phyloP scores from a whole-genome alignment of 2,888 invertebrate species.

The Apodemia zela region DNA sequence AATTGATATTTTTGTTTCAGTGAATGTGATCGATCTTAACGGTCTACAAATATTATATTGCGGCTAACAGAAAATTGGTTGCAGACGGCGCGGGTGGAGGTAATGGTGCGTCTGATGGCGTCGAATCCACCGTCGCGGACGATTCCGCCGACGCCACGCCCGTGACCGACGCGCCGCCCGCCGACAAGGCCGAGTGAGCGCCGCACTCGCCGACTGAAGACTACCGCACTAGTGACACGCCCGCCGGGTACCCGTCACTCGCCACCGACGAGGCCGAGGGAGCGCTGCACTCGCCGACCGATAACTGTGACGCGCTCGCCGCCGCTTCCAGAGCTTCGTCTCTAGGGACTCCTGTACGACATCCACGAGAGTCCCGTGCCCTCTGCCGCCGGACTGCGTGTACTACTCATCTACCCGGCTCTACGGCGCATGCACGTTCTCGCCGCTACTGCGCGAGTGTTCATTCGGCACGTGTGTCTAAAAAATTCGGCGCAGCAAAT shows the following conservation, averaged over 20 bases:
- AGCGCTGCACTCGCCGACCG: slow-evolving; percentile 23
- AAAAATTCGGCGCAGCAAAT: no score
- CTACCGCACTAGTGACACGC: slow-evolving; percentile 20
- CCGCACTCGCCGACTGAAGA: slow-evolving; percentile 3
- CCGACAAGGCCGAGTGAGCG: slow-evolving; percentile 53
- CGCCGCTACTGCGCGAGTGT: no score
- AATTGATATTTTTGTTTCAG: slow-evolving; percentile 2
- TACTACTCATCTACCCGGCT: not conserved
- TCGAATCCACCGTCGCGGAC: slow-evolving; percentile 41
- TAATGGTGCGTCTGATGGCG: slow-evolving; percentile 51
- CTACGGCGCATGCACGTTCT: no score
- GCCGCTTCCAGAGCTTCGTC: slow-evolving; percentile 1
- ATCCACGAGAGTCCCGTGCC: not conserved
- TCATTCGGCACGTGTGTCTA: no score
- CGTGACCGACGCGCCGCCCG: slow-evolving; percentile 48
- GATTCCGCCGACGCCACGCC: slow-evolving; percentile 44
- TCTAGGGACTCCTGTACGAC: no score
- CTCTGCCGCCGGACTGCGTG: not conserved
- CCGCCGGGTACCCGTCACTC: slow-evolving; percentile 31
- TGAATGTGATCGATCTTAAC: slow-evolving; percentile 15
- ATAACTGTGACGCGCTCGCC: slow-evolving; percentile 21
- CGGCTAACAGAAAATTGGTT: slow-evolving; percentile 15
- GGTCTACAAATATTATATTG: slow-evolving; percentile 12
- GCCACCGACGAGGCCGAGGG: slow-evolving; percentile 22
- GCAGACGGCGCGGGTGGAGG: slow-evolving; percentile 44